A percentile compares a stretch with the other conserved stretches of the same genome.
Evolutionary conservation across 64 coral and sea anemone genomes (phyloP).

Genomic region (Montipora efflorescens): DNA sequence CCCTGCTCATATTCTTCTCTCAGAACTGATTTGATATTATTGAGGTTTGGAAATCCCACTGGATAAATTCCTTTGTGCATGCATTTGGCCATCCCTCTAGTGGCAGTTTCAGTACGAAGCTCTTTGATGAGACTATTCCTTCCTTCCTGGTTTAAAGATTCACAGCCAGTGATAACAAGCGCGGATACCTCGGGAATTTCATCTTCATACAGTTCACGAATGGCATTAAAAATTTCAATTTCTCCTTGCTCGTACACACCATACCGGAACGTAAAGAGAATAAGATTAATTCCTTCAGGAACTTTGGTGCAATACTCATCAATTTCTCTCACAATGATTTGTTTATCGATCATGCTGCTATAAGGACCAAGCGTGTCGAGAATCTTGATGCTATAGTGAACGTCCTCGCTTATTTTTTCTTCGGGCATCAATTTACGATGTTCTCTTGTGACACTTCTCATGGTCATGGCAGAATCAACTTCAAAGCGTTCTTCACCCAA

Average conservation of each 20-base stretch:
- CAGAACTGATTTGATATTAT: neutral
- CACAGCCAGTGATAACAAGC: slow-evolving; percentile 16
- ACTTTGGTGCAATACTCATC: neutral
- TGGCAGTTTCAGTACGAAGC: neutral
- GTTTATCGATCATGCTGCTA: neutral
- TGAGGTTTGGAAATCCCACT: slow-evolving; percentile 1
- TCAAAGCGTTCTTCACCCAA: neutral
- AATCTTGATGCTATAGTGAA: neutral
- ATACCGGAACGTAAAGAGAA: neutral
- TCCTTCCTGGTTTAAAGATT: neutral
- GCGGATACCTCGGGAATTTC: neutral
- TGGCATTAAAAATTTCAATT: neutral
- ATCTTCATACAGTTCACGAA: neutral
- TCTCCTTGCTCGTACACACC: neutral
- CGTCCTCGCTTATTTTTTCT: neutral
- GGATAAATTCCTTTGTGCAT: slow-evolving; percentile 1
- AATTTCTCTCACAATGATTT: neutral
- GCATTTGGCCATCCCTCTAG: neutral
- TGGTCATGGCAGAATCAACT: neutral
- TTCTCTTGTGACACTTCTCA: neutral
- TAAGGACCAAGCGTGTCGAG: neutral
- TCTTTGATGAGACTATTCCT: neutral
- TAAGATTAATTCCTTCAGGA: neutral
- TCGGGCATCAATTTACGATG: neutral
- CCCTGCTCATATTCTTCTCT: neutral